phyloP scores from a whole-genome alignment of 2,797 vertebrate genomes.

The Gobio occitaniae region DNA sequence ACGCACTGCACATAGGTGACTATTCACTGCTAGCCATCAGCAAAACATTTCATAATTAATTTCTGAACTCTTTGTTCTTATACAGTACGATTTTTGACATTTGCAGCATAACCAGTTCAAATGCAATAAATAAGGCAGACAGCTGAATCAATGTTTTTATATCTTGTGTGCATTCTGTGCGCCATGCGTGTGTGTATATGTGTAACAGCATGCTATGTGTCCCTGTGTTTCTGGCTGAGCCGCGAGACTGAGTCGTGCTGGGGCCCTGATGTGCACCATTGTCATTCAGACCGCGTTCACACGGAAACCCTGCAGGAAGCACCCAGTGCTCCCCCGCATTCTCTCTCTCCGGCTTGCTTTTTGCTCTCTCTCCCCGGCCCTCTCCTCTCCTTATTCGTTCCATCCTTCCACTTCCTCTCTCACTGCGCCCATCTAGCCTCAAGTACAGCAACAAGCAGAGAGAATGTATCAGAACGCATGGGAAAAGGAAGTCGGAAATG shows the following conservation, averaged over 20 bases:
- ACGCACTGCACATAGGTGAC: slow-evolving; percentile 18
- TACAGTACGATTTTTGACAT: not conserved
- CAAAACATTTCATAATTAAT: slow-evolving; percentile 15
- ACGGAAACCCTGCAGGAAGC: slow-evolving; percentile 77
- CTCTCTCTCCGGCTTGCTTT: slow-evolving; percentile 32
- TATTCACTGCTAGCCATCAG: slow-evolving; percentile 21
- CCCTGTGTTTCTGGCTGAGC: slow-evolving; percentile 43
- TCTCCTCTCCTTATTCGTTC: slow-evolving; percentile 8
- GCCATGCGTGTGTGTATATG: slow-evolving; percentile 31
- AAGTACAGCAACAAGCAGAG: slow-evolving; percentile 27
- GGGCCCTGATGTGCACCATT: slow-evolving; percentile 71
- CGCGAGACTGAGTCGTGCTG: slow-evolving; percentile 66
- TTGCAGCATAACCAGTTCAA: not conserved
- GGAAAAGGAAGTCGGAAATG: not conserved
- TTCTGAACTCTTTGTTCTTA: slow-evolving; percentile 17
- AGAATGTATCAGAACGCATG: slow-evolving; percentile 26
- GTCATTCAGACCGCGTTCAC: slow-evolving; percentile 76
- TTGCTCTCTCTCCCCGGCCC: slow-evolving; percentile 40
- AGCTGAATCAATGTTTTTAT: slow-evolving; percentile 16
- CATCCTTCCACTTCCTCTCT: slow-evolving; percentile 10
- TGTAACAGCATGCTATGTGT: slow-evolving; percentile 27
- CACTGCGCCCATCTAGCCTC: slow-evolving; percentile 14
- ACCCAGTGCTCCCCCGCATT: slow-evolving; percentile 48
- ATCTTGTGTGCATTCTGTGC: slow-evolving; percentile 16
- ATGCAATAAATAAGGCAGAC: slow-evolving; percentile 4